Conservation (phyloP, 2,888 invertebrate genomes). For the Stenurella melanura region DNA sequence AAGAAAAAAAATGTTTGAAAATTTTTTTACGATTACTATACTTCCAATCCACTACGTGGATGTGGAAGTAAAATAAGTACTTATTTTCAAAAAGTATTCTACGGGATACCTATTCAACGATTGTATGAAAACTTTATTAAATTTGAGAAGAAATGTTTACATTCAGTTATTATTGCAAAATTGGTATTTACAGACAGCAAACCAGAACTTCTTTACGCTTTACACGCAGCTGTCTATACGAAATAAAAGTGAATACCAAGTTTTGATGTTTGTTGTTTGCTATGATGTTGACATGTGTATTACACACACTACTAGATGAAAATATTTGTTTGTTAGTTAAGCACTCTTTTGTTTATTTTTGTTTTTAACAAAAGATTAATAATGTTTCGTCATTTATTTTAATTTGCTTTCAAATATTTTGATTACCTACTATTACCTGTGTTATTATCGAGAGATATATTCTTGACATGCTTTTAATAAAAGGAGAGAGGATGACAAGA, state of each 20-base stretch:
- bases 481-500: neutral
- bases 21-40: no score
- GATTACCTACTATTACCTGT: conserved; percentile 1
- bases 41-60: no score
- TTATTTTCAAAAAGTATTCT: no score
- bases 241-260: neutral
- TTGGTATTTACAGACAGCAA: neutral
- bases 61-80: no score
- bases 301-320: conserved; percentile 6
- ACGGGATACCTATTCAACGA: no score
- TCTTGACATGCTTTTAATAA: conserved; percentile 18
- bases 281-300: neutral
- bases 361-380: conserved; percentile 3
- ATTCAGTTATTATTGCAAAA: no score
- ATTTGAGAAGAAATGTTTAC: no score
- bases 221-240: neutral
- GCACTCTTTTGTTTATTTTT: conserved; percentile 11
- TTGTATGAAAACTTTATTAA: no score
- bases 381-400: conserved; percentile 13
- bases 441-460: neutral
- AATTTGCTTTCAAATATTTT: conserved; percentile 17
- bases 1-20: no score
- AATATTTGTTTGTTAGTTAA: neutral
- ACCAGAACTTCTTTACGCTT: neutral
- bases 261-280: neutral